Conservation (phyloP, 2,888 invertebrate genomes). For the Amiota minor region DNA sequence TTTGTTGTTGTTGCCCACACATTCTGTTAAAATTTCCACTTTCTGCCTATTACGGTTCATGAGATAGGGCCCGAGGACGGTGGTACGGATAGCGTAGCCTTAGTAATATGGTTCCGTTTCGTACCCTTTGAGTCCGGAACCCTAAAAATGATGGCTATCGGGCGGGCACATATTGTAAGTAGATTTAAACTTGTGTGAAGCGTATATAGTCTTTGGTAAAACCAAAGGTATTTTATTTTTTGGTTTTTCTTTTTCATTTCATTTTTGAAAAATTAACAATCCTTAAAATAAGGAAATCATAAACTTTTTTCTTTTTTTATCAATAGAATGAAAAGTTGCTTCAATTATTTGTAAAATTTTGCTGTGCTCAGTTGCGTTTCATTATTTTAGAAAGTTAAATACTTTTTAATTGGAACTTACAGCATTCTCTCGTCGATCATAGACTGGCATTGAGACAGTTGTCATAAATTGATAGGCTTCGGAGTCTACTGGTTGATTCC, state of each 20-base stretch:
- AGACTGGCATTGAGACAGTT: constrained; percentile 94
- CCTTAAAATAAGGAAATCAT: background rate
- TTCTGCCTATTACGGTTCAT: too few species aligned
- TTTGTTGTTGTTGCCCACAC: too few species aligned
- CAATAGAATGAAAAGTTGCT: constrained; percentile 15
- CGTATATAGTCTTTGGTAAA: too few species aligned
- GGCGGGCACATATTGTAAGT: too few species aligned
- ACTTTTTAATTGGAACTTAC: constrained; percentile 75
- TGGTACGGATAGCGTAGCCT: too few species aligned
- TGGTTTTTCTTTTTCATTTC: background rate
- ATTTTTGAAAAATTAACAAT: background rate
- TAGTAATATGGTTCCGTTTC: too few species aligned
- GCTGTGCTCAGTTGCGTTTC: constrained; percentile 45
- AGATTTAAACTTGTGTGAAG: too few species aligned
- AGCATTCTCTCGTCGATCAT: constrained; percentile 88
- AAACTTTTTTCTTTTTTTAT: constrained; percentile 17
- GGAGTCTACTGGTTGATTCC: constrained; percentile 75
- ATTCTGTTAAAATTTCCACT: too few species aligned
- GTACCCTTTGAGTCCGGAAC: too few species aligned
- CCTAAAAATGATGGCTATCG: too few species aligned
- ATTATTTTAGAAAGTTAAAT: background rate
- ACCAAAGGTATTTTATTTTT: background rate
- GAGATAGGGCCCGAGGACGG: too few species aligned
- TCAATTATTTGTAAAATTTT: constrained; percentile 50
- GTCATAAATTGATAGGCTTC: constrained; percentile 87